A percentile compares a stretch with the other conserved stretches of the same genome.
These are phyloP conservation scores for Ormyrus labotus DNA, from an alignment of 2,888 invertebrate genomes.

Conservation along the genomic window DNA sequence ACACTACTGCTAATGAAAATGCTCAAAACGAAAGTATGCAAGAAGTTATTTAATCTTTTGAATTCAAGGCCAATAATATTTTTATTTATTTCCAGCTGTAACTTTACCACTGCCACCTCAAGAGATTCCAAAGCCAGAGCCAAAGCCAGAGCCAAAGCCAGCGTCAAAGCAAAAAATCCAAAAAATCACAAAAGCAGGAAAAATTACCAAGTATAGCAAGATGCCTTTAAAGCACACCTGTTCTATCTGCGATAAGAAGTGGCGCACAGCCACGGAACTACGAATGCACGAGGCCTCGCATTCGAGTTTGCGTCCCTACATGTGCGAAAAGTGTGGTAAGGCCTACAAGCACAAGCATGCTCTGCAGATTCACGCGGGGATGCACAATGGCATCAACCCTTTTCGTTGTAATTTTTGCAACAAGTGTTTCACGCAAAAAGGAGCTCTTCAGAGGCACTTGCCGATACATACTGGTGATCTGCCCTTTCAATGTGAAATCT, in stretches of 20 bases:
- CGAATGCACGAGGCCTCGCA: slow-evolving; percentile 65
- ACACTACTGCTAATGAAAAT: slow-evolving; percentile 8
- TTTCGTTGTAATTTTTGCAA: slow-evolving; percentile 80
- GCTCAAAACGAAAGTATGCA: too few species aligned
- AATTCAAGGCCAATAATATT: too few species aligned
- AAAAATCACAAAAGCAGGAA: slow-evolving; percentile 48
- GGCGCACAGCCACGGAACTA: slow-evolving; percentile 63
- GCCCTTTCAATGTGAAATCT: slow-evolving; percentile 81
- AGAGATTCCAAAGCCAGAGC: too few species aligned
- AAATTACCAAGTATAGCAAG: slow-evolving; percentile 59
- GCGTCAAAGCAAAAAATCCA: too few species aligned
- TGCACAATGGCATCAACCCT: slow-evolving; percentile 80
- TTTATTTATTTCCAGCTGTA: too few species aligned
- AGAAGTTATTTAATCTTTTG: too few species aligned
- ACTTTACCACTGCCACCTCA: too few species aligned
- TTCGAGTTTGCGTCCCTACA: slow-evolving; percentile 66
- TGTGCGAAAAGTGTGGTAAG: slow-evolving; percentile 79
- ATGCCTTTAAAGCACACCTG: slow-evolving; percentile 61
- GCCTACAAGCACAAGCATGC: slow-evolving; percentile 81
- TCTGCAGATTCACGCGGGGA: slow-evolving; percentile 80
- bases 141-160: too few species aligned
- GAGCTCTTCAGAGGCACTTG: slow-evolving; percentile 80
- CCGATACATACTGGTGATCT: slow-evolving; percentile 81
- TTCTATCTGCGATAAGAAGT: slow-evolving; percentile 65
- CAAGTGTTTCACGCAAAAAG: slow-evolving; percentile 81